Evolutionary conservation across 2,888 invertebrate genomes (phyloP), one percentile per base, ranked within the genome.

Genomic region (Tridacna crocea): DNA sequence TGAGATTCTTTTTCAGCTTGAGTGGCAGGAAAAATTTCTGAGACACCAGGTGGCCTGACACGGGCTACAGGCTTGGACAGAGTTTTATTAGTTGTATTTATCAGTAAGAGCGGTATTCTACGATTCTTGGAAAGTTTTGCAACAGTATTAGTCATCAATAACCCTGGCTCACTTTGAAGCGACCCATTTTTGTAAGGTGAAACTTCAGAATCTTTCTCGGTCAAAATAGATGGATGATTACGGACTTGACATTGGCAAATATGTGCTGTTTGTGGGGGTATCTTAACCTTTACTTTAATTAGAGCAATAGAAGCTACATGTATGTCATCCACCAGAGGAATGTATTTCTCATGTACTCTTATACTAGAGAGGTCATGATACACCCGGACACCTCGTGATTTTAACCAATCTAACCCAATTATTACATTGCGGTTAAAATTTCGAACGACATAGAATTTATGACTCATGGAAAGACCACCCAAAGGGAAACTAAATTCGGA

Each of bases 341-440:
- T n/a, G n/a, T n/a, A n/a, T n/a, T n/a, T n/a, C n/a, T n/a, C n/a
- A n/a, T n/a, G n/a, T n/a, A n/a, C n/a, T n/a, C n/a, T n/a, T n/a
- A n/a, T n/a, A n/a, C n/a, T n/a, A n/a, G n/a, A n/a, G n/a, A n/a
- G n/a, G n/a, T n/a, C n/a, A n/a, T n/a, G n/a, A n/a, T n/a, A n/a
- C n/a, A n/a, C n/a, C 15, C n/a, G 63, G 63, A 17, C 11, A 12
- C 12, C 12, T 63, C 70, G n/a, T 74, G 26, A 19, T 26, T 58
- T 12, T 1, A 82, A 24, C 75, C 74, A 82, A n/a, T 82, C 82
- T n/a, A 46, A 65, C 0, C 82, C 82, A 72, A 82, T 72, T 11
- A 81, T 81, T 2, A 81, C 4, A 46, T 77, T 81, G 46, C 81
- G 73, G 46, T 81, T 81, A 36, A 77, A 48, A 24, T 77, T 66